Evolutionary conservation across 2,888 invertebrate species (phyloP), one percentile per base, ranked within the genome.

Genomic region (Archips xylosteana): DNA sequence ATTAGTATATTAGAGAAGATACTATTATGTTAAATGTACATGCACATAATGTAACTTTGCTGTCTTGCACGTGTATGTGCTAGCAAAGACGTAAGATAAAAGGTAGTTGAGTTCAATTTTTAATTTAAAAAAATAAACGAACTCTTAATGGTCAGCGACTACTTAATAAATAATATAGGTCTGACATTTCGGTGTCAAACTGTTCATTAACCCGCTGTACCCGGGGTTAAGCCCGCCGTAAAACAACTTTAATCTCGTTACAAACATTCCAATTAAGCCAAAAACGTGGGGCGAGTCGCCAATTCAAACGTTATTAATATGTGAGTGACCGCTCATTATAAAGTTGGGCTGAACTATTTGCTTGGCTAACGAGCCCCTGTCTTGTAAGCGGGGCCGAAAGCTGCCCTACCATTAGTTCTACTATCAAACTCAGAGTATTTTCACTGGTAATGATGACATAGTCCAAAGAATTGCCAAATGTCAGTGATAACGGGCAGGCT

Each of bases 311-410:
- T 68, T 63, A 63, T 73, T 73, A 68, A 73, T 68, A 67, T 15
- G 42, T 49, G 57, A 67, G 54, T 73, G 73, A 63, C 73, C 73
- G 63, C 68, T 68, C 68, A 68, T 73, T 68, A 73, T 64, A 73
- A 72, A 73, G 68, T 73, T 73, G 23, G 71, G 42, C 15, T 15
- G 32, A 62, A 59, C 71, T 67, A 57, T 72, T 72, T 72, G 71
- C 61, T 62, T 62, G 32, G 6, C 34, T 67, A 67, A 57, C 61
- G 54, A 67, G 54, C n/a, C 42, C 51, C 42, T 62, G 57, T 63
- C 61, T 66, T 61, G 51, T 34, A 39, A 49, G 61, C 51, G 49
- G 36, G 8, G 60, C 60, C 36, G 32, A 23, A 60, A 60, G 9
- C 9, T 59, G 5, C 66, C 23, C 8, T 69, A 61, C 60, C 23